These are phyloP conservation scores for Drosophila ogumai DNA, from an alignment of 1,140 invertebrate species.

Conservation along the genomic window DNA sequence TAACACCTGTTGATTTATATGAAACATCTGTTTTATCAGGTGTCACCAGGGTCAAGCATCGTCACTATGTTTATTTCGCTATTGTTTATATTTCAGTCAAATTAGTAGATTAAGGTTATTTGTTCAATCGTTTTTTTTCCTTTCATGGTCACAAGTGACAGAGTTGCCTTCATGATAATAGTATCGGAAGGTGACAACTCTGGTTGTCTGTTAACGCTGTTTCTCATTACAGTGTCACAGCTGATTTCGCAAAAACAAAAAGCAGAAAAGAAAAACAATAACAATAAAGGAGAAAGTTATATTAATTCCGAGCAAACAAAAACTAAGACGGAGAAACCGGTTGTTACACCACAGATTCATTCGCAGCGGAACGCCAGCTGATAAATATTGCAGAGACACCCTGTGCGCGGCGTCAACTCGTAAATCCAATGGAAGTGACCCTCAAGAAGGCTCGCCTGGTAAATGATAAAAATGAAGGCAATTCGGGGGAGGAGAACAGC, in stretches of 20 bases:
- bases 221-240: conserved; percentile 15
- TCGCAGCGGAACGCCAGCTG: not conserved
- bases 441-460: conserved; percentile 70
- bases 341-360: conserved; percentile 35
- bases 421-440: conserved; percentile 67
- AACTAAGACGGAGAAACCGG: conserved; percentile 27
- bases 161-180: not conserved
- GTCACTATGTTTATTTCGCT: not conserved
- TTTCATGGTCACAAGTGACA: not conserved
- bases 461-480: conserved; percentile 5
- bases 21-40: not conserved
- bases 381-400: conserved; percentile 7
- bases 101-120: not conserved
- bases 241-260: conserved; percentile 25
- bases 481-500: not conserved
- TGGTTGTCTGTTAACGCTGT: not conserved
- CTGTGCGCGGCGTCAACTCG: not conserved
- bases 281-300: conserved; percentile 66
- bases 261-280: conserved; percentile 41
- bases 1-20: not conserved
- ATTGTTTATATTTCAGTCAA: no score
- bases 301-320: conserved; percentile 34
- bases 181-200: not conserved
- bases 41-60: not conserved
- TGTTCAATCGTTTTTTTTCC: not conserved